phyloP scores from a whole-genome alignment of 2,113 vertebrate species.

The Clinocottus analis region DNA sequence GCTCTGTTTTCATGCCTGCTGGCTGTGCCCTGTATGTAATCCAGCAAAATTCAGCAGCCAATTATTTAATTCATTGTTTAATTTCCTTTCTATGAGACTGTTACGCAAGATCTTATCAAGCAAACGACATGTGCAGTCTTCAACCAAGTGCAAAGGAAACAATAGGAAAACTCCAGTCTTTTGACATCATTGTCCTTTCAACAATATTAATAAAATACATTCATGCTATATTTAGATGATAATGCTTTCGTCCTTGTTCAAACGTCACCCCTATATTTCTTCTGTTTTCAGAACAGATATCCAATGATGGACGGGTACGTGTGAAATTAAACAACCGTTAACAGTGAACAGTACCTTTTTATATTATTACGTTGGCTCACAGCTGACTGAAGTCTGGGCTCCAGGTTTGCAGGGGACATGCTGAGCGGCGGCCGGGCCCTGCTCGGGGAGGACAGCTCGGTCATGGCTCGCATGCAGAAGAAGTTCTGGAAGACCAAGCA shows the following conservation, averaged over 20 bases:
- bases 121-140: background rate
- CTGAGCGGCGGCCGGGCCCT: slow-evolving; percentile 76
- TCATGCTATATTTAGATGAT: background rate
- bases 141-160: background rate
- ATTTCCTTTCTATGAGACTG: background rate
- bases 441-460: slow-evolving; percentile 82
- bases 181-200: background rate
- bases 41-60: background rate
- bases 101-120: background rate
- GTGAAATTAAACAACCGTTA: background rate
- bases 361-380: background rate
- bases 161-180: background rate
- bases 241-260: background rate
- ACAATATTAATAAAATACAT: too few species aligned
- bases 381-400: background rate
- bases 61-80: background rate
- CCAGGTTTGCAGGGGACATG: slow-evolving; percentile 82
- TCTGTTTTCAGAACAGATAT: slow-evolving; percentile 26
- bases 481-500: slow-evolving; percentile 91
- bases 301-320: slow-evolving; percentile 74
- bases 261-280: background rate
- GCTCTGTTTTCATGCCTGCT: background rate
- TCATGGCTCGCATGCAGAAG: slow-evolving; percentile 88
- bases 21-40: background rate
- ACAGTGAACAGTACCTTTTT: background rate